A percentile compares a stretch with the other conserved stretches of the same genome.
phyloP scores from a whole-genome alignment of 2,797 vertebrate species.

The Alcedo atthis region DNA sequence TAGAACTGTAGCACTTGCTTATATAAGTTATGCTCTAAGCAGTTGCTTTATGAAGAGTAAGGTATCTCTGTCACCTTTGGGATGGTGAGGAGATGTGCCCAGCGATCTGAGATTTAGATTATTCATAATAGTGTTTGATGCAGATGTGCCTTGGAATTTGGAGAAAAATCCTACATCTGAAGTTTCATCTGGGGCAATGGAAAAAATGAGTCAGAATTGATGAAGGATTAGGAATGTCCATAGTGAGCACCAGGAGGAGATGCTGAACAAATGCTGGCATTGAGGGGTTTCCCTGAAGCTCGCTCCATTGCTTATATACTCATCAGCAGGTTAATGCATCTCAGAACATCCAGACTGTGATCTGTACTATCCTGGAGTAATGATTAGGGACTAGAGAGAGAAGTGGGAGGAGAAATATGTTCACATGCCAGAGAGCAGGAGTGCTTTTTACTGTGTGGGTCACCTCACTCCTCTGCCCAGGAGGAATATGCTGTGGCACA shows the following conservation, averaged over 20 bases:
- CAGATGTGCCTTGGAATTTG: not conserved
- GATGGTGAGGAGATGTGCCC: not conserved
- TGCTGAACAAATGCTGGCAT: not conserved
- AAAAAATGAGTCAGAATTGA: slow-evolving; percentile 27
- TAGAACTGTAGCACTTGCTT: not conserved
- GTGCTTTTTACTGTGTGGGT: rapidly evolving
- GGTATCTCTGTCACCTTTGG: not conserved
- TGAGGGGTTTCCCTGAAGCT: not conserved
- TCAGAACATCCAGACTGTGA: not conserved
- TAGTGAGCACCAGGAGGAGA: not conserved
- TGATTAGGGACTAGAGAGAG: not conserved
- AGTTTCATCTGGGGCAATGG: slow-evolving; percentile 1
- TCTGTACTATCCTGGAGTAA: not conserved
- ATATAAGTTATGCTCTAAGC: not conserved
- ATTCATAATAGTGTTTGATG: not conserved
- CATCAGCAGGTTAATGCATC: not conserved
- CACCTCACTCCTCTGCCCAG: not conserved
- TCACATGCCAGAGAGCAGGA: not conserved
- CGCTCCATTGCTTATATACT: not conserved
- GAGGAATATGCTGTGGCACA: not conserved
- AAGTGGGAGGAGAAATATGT: not conserved
- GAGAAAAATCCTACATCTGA: not conserved
- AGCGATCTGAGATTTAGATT: not conserved
- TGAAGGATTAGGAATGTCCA: slow-evolving; percentile 39
- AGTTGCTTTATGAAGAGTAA: not conserved